These are phyloP conservation scores for Melanostigma gelatinosum DNA, from an alignment of 2,113 vertebrate genomes.

Conservation along the genomic window DNA sequence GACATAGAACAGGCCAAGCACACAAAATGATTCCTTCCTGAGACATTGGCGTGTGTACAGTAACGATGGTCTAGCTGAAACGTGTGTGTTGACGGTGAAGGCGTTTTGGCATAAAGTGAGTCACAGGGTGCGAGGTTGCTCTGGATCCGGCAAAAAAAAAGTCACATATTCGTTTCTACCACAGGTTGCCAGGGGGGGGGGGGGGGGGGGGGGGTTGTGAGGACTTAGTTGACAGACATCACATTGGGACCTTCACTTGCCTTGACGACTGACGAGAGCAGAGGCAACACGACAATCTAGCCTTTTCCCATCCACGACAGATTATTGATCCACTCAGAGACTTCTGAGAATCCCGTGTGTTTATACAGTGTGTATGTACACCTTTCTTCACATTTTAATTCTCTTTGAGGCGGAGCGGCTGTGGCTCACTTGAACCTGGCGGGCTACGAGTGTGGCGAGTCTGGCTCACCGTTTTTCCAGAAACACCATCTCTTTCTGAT, in stretches of 20 bases:
- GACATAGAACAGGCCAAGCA: constrained; percentile 77
- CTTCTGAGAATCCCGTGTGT: constrained; percentile 56
- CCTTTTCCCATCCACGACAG: constrained; percentile 44
- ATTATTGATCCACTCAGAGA: constrained; percentile 54
- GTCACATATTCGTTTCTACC: constrained; percentile 63
- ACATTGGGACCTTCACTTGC: constrained; percentile 62
- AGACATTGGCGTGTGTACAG: constrained; percentile 81
- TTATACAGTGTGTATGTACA: constrained; percentile 69
- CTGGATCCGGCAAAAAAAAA: constrained; percentile 52
- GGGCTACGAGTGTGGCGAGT: constrained; percentile 1
- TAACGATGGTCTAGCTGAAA: constrained; percentile 69
- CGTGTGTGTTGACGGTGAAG: constrained; percentile 69
- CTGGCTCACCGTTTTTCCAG: constrained; percentile 35
- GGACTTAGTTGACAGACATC: constrained; percentile 55
- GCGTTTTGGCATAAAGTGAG: constrained; percentile 77
- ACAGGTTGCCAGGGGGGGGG: constrained; percentile 45
- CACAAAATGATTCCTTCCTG: constrained; percentile 83
- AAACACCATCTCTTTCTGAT: constrained; percentile 62
- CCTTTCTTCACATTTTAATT: constrained; percentile 71
- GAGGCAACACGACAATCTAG: constrained; percentile 49
- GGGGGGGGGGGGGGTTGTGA: constrained; percentile 30
- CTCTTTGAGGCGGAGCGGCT: constrained; percentile 54
- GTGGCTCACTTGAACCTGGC: constrained; percentile 11
- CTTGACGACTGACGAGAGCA: constrained; percentile 47
- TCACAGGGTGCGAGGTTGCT: constrained; percentile 73